A percentile compares a stretch with the other conserved stretches of the same genome.
Conservation (phyloP, 2,888 invertebrate species). For the Leptarthrus brevirostris region DNA sequence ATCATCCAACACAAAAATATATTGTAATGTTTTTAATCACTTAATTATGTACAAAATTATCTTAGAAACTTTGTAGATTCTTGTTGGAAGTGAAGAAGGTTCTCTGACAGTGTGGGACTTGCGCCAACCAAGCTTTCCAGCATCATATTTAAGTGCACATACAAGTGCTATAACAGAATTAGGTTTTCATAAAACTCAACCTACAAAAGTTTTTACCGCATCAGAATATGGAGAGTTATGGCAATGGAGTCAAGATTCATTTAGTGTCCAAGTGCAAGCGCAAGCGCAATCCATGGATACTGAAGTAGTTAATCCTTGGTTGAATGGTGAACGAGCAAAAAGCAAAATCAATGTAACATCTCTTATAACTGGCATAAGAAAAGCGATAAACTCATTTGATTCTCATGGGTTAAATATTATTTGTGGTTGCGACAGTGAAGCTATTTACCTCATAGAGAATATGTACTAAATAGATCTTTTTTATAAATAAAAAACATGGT, state of each 20-base stretch:
- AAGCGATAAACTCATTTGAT: slow-evolving; percentile 85
- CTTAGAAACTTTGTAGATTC: too few relatives aligned
- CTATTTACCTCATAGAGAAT: slow-evolving; percentile 82
- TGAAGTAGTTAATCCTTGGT: slow-evolving; percentile 71
- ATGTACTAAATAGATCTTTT: slow-evolving; percentile 59
- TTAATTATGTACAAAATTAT: too few relatives aligned
- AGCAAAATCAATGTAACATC: slow-evolving; percentile 71
- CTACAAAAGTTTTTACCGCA: slow-evolving; percentile 85
- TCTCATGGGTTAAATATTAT: slow-evolving; percentile 79
- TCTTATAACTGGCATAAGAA: slow-evolving; percentile 78
- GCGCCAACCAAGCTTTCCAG: slow-evolving; percentile 83
- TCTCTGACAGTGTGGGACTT: slow-evolving; percentile 91
- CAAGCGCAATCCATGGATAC: slow-evolving; percentile 46
- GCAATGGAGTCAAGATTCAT: slow-evolving; percentile 84
- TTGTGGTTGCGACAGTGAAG: slow-evolving; percentile 90
- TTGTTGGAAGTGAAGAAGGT: slow-evolving; percentile 89
- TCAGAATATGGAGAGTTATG: slow-evolving; percentile 86
- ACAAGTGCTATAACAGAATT: slow-evolving; percentile 83
- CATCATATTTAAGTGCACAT: slow-evolving; percentile 84
- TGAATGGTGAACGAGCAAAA: slow-evolving; percentile 77
- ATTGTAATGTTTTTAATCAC: slow-evolving; percentile 70
- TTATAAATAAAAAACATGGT: background rate
- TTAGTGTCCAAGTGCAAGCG: slow-evolving; percentile 56
- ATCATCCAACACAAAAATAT: slow-evolving; percentile 90
- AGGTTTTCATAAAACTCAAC: slow-evolving; percentile 86